phyloP scores from a whole-genome alignment of 1,140 invertebrate genomes.

The Drosophila pandora region DNA sequence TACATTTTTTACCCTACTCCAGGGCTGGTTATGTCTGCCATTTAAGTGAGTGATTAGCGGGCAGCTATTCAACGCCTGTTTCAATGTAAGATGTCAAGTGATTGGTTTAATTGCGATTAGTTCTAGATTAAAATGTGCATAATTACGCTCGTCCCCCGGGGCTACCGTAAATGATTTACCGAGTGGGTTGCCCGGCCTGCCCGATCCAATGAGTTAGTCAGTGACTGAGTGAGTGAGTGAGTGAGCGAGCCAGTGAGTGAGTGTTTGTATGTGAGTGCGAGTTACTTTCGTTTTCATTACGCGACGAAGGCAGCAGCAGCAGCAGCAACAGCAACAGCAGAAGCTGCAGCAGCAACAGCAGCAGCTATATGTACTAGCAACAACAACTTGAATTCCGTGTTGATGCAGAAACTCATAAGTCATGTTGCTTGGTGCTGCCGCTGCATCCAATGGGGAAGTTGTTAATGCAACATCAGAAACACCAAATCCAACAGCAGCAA shows the following conservation, averaged over 20 bases:
- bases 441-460: constrained; percentile 70
- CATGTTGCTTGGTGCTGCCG: constrained; percentile 59
- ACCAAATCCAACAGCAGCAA: constrained; percentile 37
- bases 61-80: constrained; percentile 38
- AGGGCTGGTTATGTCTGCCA: constrained; percentile 19
- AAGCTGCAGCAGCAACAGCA: constrained; percentile 22
- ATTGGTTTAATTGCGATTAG: constrained; percentile 51
- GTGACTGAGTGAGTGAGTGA: constrained; percentile 26
- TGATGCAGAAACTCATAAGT: constrained; percentile 79
- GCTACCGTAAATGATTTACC: constrained; percentile 41
- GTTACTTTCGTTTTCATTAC: constrained; percentile 80
- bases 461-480: constrained; percentile 68
- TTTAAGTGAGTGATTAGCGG: constrained; percentile 51
- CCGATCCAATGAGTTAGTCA: constrained; percentile 10
- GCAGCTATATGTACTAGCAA: constrained; percentile 18
- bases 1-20: constrained; percentile 29
- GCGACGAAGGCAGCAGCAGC: constrained; percentile 32
- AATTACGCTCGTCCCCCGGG: constrained; percentile 26
- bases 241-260: constrained; percentile 24
- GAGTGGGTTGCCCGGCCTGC: constrained; percentile 6
- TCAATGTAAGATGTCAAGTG: constrained; percentile 56
- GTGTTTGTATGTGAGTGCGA: constrained; percentile 45
- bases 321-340: constrained; percentile 15
- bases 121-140: constrained; percentile 41
- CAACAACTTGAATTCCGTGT: constrained; percentile 68